Base-by-base conservation (phyloP, 2,888 invertebrate species). In the Nipponacmea schrenckii region DNA sequence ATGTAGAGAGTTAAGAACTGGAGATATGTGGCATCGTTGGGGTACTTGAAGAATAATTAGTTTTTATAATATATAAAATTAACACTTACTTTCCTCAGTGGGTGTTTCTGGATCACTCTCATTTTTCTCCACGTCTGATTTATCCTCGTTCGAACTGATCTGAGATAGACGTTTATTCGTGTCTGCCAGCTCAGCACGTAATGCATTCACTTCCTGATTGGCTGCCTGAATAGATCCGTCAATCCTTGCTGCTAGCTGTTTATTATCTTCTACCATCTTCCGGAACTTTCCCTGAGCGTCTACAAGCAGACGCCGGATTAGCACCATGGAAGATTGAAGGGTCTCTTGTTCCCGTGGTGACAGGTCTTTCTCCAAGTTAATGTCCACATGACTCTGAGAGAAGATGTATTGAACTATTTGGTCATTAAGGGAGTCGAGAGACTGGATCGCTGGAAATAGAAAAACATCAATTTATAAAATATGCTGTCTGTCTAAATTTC, bases 201-300 rank as follows among this genome's bases (percentile, higher is more conserved):
- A 86, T 64, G 90, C 89, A 68, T 90, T 90, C 82, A 92, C 91
- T 84, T 93, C 93, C 78, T 92, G 80, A 69, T 84, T 85, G 81
- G 87, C 87, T 81, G 84, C 80, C 76, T 80, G 82, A 27, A 86
- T 84, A 27, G 86, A 83, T 4, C 81, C 82, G 75, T 86, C 86
- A 68, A 92, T 91, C 81, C 91, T 90, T 48, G 89, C 85, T 26
- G 90, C 90, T 71, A 91, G 83, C 75, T 90, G 89, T 81, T 89
- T 87, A 91, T 95, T 94, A 91, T 95, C 95, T 91, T 95, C 95
- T 88, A 95, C 94, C 95, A 95, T 95, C 91, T 94, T 94, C 91
- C 94, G 92, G 89, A 94, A 93, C 92, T 94, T 94, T 90, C 92
- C 92, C 93, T 94, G 91, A 4, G 94, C 94, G 92, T 95, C 94